phyloP scores from a whole-genome alignment of 2,797 vertebrate genomes.

The Mormyrus proboscirostris region DNA sequence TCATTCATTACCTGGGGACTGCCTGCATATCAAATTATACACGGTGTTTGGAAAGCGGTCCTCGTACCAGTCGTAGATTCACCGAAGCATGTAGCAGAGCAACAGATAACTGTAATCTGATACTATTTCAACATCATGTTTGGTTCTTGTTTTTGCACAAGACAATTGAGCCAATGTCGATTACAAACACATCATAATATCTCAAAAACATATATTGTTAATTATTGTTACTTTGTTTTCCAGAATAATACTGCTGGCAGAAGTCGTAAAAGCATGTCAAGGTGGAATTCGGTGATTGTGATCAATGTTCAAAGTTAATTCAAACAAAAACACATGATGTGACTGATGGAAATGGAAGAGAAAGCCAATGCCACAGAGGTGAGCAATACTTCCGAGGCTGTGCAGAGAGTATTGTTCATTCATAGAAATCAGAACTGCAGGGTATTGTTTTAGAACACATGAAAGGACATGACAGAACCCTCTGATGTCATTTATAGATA shows the following conservation, averaged over 20 bases:
- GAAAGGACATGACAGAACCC: conserved; percentile 36
- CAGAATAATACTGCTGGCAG: background rate
- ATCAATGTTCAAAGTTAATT: background rate
- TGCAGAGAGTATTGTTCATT: conserved; percentile 38
- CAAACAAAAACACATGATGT: background rate
- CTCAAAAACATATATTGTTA: background rate
- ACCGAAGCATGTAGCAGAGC: background rate
- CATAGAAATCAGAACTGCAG: conserved; percentile 36
- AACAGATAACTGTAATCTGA: background rate
- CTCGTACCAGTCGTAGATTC: background rate
- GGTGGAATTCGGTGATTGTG: background rate
- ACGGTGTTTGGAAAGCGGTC: background rate
- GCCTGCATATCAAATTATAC: background rate
- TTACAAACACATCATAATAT: background rate
- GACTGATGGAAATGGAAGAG: background rate
- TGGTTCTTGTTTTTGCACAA: background rate
- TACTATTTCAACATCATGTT: background rate
- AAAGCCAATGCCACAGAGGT: conserved; percentile 15
- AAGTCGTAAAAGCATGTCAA: background rate
- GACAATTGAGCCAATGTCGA: background rate
- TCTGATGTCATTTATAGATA: conserved; percentile 43
- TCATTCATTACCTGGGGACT: background rate
- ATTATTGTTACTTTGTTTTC: background rate
- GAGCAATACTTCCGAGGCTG: conserved; percentile 23
- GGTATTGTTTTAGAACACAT: conserved; percentile 38